Base-by-base conservation (phyloP, 2,888 invertebrate species). In the Hyalella azteca region DNA sequence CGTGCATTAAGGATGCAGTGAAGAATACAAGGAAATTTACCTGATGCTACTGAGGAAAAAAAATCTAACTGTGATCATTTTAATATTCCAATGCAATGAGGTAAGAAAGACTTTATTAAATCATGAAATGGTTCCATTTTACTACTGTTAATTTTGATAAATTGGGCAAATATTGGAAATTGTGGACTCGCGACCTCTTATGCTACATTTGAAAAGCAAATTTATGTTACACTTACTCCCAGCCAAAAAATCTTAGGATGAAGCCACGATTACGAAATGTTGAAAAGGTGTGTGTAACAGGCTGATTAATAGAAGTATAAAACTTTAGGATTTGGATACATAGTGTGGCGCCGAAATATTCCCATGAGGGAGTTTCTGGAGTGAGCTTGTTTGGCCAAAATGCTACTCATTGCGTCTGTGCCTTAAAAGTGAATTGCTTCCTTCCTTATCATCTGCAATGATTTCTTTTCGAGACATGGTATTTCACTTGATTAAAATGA, bases 261-360 rank as follows among this genome's bases (percentile, higher is more conserved):
- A 87, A n/a, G 81, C 82, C 84, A 41, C 87, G 87, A 86, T 83
- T 87, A 2, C 82, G 85, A 45, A 87, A 87, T 86, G 88, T 86
- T 86, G 87, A 87, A 81, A 85, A 81, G 86, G 87, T 82, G 84
- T 85, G 73, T 86, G 85, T 73, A 87, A 87, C 49, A 87, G 79
- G 87, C 85, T 82, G 85, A 87, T n/a, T 66, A 85, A 32, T 86
- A 86, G 13, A n/a, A n/a, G n/a, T n/a, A n/a, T n/a, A n/a, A 87
- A 77, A 86, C 86, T 3, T 87, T 87, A 41, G 76, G 86, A 75
- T 87, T 87, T 85, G 85, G 86, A 11, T 87, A 85, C 77, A 87
- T 87, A 84, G 82, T 86, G 73, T 87, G 86, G 87, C 85, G 84
- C 60, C 77, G 87, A 29, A 87, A 86, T 83, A 84, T 85, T 39